Conservation (phyloP, 23 tunicate species). For the Ciona savignyi region DNA sequence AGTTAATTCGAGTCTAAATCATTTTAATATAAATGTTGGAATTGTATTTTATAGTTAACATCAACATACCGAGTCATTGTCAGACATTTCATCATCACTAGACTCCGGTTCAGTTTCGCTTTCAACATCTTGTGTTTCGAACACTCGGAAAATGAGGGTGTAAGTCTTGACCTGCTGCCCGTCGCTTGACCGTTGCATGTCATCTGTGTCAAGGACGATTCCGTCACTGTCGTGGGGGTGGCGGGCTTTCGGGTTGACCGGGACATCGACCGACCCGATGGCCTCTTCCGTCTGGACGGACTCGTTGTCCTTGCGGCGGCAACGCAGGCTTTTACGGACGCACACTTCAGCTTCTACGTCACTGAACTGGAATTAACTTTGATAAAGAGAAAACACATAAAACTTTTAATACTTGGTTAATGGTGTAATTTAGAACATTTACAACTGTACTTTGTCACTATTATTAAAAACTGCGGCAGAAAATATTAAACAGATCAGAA, state of each 20-base stretch:
- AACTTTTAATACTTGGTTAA: no score
- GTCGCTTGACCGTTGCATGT: conserved; percentile 10
- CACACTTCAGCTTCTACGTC: conserved; percentile 45
- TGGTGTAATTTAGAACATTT: no score
- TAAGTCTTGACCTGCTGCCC: conserved; percentile 37
- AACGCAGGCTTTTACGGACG: conserved; percentile 29
- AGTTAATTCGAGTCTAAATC: no score
- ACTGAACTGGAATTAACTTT: background rate
- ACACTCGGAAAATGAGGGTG: conserved; percentile 40
- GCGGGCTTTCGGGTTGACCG: conserved; percentile 67
- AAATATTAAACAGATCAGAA: no score
- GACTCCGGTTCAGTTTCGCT: conserved; percentile 22
- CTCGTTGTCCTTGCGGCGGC: conserved; percentile 57
- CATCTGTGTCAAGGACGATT: background rate
- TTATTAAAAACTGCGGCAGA: no score
- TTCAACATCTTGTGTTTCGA: conserved; percentile 23
- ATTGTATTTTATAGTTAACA: background rate
- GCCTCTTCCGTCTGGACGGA: conserved; percentile 18
- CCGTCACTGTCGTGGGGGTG: conserved; percentile 12
- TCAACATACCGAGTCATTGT: conserved; percentile 1
- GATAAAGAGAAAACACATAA: no score
- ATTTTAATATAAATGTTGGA: background rate
- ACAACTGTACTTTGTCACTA: no score
- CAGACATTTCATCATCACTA: conserved; percentile 24
- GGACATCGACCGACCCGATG: conserved; percentile 40